Percentiles rank a stretch among this genome's conserved stretches.
phyloP scores from a whole-genome alignment of 64 coral and sea anemone species.

The Montipora foliosa region DNA sequence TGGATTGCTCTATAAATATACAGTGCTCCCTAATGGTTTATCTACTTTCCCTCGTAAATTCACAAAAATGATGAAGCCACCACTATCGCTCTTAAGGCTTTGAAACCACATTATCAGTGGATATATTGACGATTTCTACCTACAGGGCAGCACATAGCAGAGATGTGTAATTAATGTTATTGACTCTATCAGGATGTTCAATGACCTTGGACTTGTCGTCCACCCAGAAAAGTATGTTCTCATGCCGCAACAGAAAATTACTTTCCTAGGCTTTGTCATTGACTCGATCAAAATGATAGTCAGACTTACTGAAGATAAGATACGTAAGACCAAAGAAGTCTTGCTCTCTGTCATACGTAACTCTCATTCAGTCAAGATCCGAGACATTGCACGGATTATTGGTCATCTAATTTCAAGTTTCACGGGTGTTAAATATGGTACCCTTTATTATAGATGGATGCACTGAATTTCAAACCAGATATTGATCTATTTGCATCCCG shows the following conservation, averaged over 20 bases:
- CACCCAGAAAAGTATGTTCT: constrained; percentile 39
- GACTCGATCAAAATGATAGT: constrained; percentile 65
- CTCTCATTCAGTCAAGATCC: constrained; percentile 33
- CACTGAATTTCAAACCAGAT: constrained; percentile 42
- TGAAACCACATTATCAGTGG: constrained; percentile 45
- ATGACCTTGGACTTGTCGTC: constrained; percentile 41
- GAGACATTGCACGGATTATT: constrained; percentile 54
- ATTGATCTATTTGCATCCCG: constrained; percentile 71
- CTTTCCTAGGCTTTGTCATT: constrained; percentile 67
- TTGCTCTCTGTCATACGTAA: background rate
- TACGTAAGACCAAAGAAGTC: constrained; percentile 30
- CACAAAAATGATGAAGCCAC: constrained; percentile 54
- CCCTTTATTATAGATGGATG: constrained; percentile 65
- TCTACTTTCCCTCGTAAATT: background rate
- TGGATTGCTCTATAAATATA: constrained; percentile 23
- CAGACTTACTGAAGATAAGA: constrained; percentile 57
- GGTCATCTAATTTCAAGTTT: constrained; percentile 42
- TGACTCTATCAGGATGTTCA: constrained; percentile 44
- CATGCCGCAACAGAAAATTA: constrained; percentile 38
- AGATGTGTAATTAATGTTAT: constrained; percentile 50
- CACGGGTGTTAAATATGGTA: constrained; percentile 56
- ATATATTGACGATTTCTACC: constrained; percentile 69
- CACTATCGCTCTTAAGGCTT: background rate
- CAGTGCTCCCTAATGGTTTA: constrained; percentile 41
- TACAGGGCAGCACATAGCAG: constrained; percentile 33